phyloP scores from a whole-genome alignment of 1,140 invertebrate genomes.

The Agrilus planipennis region DNA sequence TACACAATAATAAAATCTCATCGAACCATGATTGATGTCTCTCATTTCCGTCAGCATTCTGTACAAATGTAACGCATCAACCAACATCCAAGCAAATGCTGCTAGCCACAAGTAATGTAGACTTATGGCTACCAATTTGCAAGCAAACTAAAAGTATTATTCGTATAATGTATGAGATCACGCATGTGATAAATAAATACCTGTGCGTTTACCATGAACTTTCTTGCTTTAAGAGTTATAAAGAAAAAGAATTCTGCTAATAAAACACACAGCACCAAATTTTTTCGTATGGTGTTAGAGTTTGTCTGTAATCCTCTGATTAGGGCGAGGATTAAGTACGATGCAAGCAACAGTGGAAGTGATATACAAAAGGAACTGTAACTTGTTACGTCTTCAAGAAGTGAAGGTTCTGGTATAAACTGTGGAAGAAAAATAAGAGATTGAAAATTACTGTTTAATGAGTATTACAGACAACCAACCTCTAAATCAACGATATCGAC shows the following conservation, averaged over 20 bases:
- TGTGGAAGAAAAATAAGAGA: conserved; percentile 28
- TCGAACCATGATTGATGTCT: conserved; percentile 90
- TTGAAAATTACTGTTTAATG: not conserved
- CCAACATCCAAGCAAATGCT: conserved; percentile 81
- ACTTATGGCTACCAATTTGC: conserved; percentile 81
- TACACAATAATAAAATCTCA: conserved; percentile 89
- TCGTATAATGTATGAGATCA: too few relatives aligned
- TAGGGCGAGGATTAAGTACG: conserved; percentile 59
- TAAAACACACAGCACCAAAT: conserved; percentile 81
- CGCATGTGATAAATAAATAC: too few relatives aligned
- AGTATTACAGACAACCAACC: conserved; percentile 35
- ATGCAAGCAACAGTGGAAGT: conserved; percentile 63
- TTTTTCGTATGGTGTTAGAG: conserved; percentile 89
- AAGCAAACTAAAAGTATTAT: conserved; percentile 56
- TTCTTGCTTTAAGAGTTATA: conserved; percentile 68
- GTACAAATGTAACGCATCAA: conserved; percentile 85
- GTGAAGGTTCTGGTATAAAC: conserved; percentile 71
- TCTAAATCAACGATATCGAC: conserved; percentile 85
- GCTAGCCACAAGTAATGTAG: conserved; percentile 88
- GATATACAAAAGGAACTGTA: conserved; percentile 81
- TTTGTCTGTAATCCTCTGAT: conserved; percentile 77
- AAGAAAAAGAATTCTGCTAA: conserved; percentile 76
- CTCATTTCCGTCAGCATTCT: conserved; percentile 91
- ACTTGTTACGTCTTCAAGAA: conserved; percentile 74
- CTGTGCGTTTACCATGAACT: conserved; percentile 60